Base-by-base conservation (phyloP, 1,140 invertebrate genomes). In the Drosophila parvula region DNA sequence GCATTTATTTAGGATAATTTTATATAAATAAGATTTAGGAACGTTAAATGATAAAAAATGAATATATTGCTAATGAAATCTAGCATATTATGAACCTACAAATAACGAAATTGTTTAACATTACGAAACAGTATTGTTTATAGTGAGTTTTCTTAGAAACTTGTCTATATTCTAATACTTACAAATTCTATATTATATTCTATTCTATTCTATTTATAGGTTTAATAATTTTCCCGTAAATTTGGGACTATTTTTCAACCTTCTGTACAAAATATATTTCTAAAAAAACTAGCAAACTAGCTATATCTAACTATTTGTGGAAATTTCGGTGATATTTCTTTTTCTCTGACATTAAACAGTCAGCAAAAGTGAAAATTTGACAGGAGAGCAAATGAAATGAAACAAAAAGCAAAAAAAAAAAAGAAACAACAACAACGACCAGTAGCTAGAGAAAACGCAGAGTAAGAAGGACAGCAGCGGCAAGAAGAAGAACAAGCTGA, bases 331-430 rank as follows among this genome's bases (percentile, higher is more conserved):
- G 36, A 14, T 14, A 53, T n/a, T 53, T 8, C 9, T 32, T 27
- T 45, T 63, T 12, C 11, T 22, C 63, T 55, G 79, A 86, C 78
- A 76, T 85, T 81, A 86, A 86, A 82, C 67, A 79, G 79, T 82
- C 76, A 82, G 83, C 63, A 88, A 86, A 86, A 88, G 83, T 86
- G 79, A 88, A 88, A 86, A 83, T 88, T 88, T 88, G 79, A 83
- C 84, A 79, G 68, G 70, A 77, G 65, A 79, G 75, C 79, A 79
- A 79, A 79, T 79, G 60, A 82, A 82, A 86, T 82, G 80, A 77
- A 86, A 83, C 60, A 86, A 88, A 53, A 79, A 63, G 67, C 22
- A 65, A 73, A 64, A 48, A 56, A 64, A 47, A 57, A 14, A 8
- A 5, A 30, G 0, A 67, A 65, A 44, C 22, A 22, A 22, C 47